Conservation (phyloP, 2,888 invertebrate species). For the Eubasilissa splendida region DNA sequence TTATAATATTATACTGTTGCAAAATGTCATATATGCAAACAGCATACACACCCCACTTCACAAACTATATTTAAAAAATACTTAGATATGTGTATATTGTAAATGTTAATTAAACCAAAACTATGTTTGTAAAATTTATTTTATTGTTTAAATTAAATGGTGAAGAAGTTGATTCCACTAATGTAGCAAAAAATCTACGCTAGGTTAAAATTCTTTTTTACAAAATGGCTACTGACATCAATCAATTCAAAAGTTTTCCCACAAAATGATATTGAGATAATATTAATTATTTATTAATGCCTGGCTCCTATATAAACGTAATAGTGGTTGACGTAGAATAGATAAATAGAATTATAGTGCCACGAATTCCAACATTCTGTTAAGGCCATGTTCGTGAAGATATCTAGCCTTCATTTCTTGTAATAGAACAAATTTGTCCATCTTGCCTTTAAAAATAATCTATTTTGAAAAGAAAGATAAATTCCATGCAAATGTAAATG, state of each 20-base stretch:
- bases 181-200: constrained; percentile 7
- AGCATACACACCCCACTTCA: no score
- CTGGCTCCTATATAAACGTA: constrained; percentile 4
- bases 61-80: no score
- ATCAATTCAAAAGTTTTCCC: background rate
- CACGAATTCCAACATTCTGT: constrained; percentile 22
- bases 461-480: background rate
- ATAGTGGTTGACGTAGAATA: constrained; percentile 27
- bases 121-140: constrained; percentile 12
- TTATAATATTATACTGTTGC: no score
- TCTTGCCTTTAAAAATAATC: constrained; percentile 23
- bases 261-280: background rate
- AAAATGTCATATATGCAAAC: no score
- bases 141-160: background rate
- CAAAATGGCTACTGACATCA: background rate
- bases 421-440: constrained; percentile 18
- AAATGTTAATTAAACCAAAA: constrained; percentile 6
- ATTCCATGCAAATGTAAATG: constrained; percentile 27
- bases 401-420: constrained; percentile 6
- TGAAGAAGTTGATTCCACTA: background rate
- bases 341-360: constrained; percentile 28
- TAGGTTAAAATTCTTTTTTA: constrained; percentile 12
- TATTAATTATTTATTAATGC: constrained; percentile 17
- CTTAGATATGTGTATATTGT: constrained; percentile 5
- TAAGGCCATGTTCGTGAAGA: constrained; percentile 21